Evolutionary conservation across 2,113 vertebrate species (phyloP), one percentile per base, ranked within the genome.

Genomic region (Lepisosteus oculatus): DNA sequence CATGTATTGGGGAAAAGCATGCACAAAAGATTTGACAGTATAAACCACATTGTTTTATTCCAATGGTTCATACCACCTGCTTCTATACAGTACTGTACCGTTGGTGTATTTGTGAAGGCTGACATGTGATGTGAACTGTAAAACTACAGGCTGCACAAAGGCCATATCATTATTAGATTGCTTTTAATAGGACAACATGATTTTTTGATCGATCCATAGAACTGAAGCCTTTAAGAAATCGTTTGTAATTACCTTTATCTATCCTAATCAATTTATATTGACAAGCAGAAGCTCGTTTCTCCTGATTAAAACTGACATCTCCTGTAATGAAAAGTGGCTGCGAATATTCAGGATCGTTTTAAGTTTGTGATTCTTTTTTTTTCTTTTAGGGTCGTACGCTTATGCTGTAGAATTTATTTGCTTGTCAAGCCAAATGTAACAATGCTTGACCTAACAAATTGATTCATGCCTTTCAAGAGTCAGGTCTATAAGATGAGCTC

Each of bases 171-270:
- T 72, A 75, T 51, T 66, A 67, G 42, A 77, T 70, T 72, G 61
- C 59, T 72, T 80, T 75, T 75, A 80, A 75, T 73, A 68, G 61
- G 55, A 57, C 43, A 55, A 59, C 70, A 62, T 62, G 64, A 61
- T 70, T 70, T 70, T 43, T 15, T 61, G 67, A 77, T 80, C 61
- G 61, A 71, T 80, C 65, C 71, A 65, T 55, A 29, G 45, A 17
- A 67, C 29, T 9, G 47, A 51, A 45, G 45, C 65, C 64, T 59
- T 54, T 14, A 47, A 15, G 57, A 45, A 64, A 79, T 79, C 71
- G 71, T 79, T 74, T 63, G n/a, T 79, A 76, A 79, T 74, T 76
- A 72, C 59, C 64, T 76, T 79, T 71, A 70, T 70, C 43, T 59
- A 29, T 72, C 65, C 66, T 72, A 65, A 57, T 72, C 55, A 41